A percentile compares a stretch with the other conserved stretches of the same genome.
These are phyloP conservation scores for Calameuta filiformis DNA, from an alignment of 2,888 invertebrate genomes.

Conservation along the genomic window DNA sequence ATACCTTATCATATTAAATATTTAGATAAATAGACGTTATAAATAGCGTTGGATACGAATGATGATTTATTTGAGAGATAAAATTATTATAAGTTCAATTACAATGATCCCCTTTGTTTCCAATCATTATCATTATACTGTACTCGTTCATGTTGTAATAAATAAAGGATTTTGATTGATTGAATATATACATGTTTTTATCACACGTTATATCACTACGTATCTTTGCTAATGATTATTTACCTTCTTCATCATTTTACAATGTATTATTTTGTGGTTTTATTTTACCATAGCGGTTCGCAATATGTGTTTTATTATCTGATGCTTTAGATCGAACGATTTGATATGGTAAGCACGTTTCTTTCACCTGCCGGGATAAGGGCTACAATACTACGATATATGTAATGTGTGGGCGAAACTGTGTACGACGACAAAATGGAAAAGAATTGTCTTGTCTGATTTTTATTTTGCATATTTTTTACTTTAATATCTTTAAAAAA, in stretches of 20 bases:
- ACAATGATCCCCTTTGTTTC: neutral
- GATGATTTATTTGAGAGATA: neutral
- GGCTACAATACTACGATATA: slow-evolving; percentile 31
- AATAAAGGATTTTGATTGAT: neutral
- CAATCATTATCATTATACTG: neutral
- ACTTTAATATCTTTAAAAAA: neutral
- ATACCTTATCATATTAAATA: neutral
- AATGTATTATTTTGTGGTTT: neutral
- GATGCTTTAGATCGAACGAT: slow-evolving; percentile 31
- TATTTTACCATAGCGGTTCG: neutral
- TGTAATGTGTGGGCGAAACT: slow-evolving; percentile 27
- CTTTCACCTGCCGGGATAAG: slow-evolving; percentile 48
- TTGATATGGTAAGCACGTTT: slow-evolving; percentile 50
- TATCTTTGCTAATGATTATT: neutral
- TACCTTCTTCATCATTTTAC: neutral
- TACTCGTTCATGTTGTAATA: neutral
- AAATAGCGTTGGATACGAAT: neutral
- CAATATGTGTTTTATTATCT: neutral
- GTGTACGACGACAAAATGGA: slow-evolving; percentile 16
- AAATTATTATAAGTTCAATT: neutral
- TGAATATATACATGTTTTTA: neutral
- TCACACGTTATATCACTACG: neutral
- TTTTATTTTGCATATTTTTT: neutral
- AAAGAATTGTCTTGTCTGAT: slow-evolving; percentile 32
- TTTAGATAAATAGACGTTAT: neutral